A percentile compares a stretch with the other conserved stretches of the same genome.
Evolutionary conservation across 1,140 invertebrate species (phyloP).

Genomic region (Diorhabda elongata): DNA sequence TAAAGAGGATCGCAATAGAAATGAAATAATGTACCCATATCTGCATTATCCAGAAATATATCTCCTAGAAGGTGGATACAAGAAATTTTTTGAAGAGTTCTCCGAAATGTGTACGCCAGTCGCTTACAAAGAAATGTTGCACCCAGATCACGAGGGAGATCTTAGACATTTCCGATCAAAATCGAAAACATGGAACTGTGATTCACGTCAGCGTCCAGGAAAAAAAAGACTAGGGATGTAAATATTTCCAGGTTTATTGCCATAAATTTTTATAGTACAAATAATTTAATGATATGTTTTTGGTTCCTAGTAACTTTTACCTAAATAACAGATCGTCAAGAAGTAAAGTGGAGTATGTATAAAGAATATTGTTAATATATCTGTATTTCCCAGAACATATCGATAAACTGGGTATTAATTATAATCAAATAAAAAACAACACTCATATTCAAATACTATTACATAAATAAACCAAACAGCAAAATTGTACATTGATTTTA

Average conservation of each 20-base stretch:
- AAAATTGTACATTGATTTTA: no score
- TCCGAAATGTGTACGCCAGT: slow-evolving; percentile 71
- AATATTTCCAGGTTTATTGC: not conserved
- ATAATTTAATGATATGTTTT: slow-evolving; percentile 8
- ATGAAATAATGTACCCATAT: slow-evolving; percentile 81
- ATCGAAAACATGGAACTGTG: slow-evolving; percentile 67
- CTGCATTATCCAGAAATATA: slow-evolving; percentile 94
- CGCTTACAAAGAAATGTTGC: slow-evolving; percentile 73
- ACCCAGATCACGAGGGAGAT: slow-evolving; percentile 69
- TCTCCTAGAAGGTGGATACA: slow-evolving; percentile 91
- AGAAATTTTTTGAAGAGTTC: slow-evolving; percentile 75
- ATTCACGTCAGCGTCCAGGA: slow-evolving; percentile 28
- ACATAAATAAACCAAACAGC: no score
- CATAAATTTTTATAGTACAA: slow-evolving; percentile 19
- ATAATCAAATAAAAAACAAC: no score
- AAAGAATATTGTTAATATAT: no score
- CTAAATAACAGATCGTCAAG: not conserved
- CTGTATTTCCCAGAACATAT: no score
- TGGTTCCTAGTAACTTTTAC: not conserved
- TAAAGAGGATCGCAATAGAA: slow-evolving; percentile 74
- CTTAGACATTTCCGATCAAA: slow-evolving; percentile 70
- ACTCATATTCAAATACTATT: no score
- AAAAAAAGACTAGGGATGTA: slow-evolving; percentile 26
- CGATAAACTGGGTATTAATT: no score
- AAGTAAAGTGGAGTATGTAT: no score